phyloP scores from a whole-genome alignment of 2,797 vertebrate species.

The Huso huso region DNA sequence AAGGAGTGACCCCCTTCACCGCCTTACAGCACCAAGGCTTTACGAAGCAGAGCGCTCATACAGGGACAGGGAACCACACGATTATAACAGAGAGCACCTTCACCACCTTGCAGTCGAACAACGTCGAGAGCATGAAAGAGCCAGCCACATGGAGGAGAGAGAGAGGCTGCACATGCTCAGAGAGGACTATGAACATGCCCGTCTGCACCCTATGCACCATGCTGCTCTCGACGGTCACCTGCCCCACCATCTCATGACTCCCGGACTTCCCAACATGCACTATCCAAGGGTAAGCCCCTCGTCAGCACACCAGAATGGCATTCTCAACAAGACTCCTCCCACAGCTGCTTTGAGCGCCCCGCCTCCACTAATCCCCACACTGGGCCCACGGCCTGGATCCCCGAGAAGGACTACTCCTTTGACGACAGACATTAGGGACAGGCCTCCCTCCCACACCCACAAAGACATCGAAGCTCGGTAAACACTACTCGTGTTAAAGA shows the following conservation, averaged over 20 bases:
- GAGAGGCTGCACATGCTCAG: slow-evolving; percentile 84
- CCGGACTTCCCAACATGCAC: slow-evolving; percentile 92
- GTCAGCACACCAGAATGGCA: slow-evolving; percentile 77
- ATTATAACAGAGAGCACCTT: slow-evolving; percentile 78
- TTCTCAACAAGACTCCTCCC: slow-evolving; percentile 87
- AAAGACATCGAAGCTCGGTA: slow-evolving; percentile 97
- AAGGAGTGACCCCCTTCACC: slow-evolving; percentile 83
- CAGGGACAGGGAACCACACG: slow-evolving; percentile 87
- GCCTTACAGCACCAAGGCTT: slow-evolving; percentile 71
- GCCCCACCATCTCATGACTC: slow-evolving; percentile 77
- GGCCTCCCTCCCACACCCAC: slow-evolving; percentile 78
- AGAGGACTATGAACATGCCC: slow-evolving; percentile 85
- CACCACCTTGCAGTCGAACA: slow-evolving; percentile 78
- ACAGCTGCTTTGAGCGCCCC: slow-evolving; percentile 85
- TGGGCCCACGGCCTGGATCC: slow-evolving; percentile 74
- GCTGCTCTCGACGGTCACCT: slow-evolving; percentile 79
- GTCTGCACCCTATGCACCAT: slow-evolving; percentile 63
- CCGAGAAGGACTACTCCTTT: slow-evolving; percentile 94
- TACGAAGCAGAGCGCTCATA: slow-evolving; percentile 88
- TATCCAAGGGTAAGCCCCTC: slow-evolving; percentile 86
- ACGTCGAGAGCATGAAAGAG: slow-evolving; percentile 80
- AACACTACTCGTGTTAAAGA: slow-evolving; percentile 26
- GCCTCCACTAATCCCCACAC: slow-evolving; percentile 84
- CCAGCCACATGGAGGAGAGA: slow-evolving; percentile 73
- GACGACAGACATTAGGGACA: slow-evolving; percentile 83